These are phyloP conservation scores for Poecilus cupreus DNA, from an alignment of 2,888 invertebrate species.

Conservation along the genomic window DNA sequence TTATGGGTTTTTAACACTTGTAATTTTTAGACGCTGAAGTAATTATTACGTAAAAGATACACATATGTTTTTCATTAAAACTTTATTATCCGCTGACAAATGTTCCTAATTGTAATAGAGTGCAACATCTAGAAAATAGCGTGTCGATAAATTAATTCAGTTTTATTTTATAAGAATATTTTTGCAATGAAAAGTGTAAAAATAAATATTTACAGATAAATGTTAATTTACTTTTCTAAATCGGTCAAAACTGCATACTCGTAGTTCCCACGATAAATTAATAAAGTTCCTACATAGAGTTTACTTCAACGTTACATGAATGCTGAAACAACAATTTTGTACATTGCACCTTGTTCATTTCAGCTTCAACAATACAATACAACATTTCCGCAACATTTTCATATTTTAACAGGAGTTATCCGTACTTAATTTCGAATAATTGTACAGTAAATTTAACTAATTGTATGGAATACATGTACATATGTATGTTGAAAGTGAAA, in stretches of 20 bases:
- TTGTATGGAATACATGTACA: not conserved
- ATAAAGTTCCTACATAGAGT: conserved; percentile 13
- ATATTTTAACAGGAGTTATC: not conserved
- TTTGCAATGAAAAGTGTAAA: not conserved
- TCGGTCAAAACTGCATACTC: not conserved
- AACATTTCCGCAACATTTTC: not conserved
- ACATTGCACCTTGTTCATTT: conserved; percentile 9
- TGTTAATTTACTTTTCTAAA: not conserved
- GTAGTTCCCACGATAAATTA: not conserved
- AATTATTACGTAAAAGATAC: too few relatives aligned
- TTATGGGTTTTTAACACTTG: not conserved
- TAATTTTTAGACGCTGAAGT: too few relatives aligned
- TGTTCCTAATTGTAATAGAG: too few relatives aligned
- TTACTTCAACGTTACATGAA: not conserved
- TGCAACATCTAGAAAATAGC: too few relatives aligned
- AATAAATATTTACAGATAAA: not conserved
- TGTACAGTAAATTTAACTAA: not conserved
- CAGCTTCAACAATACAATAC: not conserved
- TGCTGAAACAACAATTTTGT: conserved; percentile 23
- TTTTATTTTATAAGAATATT: not conserved
- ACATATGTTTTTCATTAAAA: too few relatives aligned
- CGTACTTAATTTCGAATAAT: not conserved
- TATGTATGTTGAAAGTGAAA: too few relatives aligned
- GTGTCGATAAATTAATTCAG: too few relatives aligned
- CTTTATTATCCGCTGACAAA: too few relatives aligned